Evolutionary conservation across 2,797 vertebrate genomes (phyloP).

Genomic region (Hoplostethus atlanticus): DNA sequence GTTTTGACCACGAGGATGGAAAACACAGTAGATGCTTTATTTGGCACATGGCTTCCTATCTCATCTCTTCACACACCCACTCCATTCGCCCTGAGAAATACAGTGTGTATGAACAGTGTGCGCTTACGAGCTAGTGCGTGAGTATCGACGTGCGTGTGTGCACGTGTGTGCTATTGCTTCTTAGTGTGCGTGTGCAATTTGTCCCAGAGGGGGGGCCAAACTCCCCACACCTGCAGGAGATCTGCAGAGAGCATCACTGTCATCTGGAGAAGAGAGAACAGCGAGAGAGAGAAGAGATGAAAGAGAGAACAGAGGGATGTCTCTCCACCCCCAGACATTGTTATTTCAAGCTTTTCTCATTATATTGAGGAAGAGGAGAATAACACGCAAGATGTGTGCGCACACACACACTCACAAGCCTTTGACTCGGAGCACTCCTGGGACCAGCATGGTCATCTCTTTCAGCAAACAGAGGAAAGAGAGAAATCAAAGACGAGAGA

Average conservation of each 20-base stretch:
- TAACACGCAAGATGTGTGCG: constrained; percentile 46
- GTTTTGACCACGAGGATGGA: constrained; percentile 23
- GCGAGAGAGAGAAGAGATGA: constrained; percentile 61
- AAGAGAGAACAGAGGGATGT: constrained; percentile 68
- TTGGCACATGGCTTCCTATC: constrained; percentile 41
- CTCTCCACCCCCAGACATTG: constrained; percentile 67
- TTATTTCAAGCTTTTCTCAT: constrained; percentile 81
- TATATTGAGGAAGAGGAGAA: constrained; percentile 63
- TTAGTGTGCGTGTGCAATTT: constrained; percentile 38
- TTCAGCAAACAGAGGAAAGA: constrained; percentile 68
- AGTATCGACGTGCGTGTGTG: not conserved
- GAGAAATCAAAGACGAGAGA: constrained; percentile 70
- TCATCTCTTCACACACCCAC: constrained; percentile 19
- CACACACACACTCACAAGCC: constrained; percentile 6
- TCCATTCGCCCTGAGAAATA: not conserved
- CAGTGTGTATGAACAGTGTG: not conserved
- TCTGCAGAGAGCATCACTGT: constrained; percentile 69
- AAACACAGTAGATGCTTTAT: constrained; percentile 42
- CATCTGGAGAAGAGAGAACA: constrained; percentile 70
- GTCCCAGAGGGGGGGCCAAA: constrained; percentile 46
- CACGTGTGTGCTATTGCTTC: not conserved
- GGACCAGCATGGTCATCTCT: constrained; percentile 67
- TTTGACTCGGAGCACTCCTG: not conserved
- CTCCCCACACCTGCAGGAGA: constrained; percentile 72
- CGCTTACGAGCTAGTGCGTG: not conserved